Base-by-base conservation (phyloP, 2,113 vertebrate species). In the Calidris pygmaea region DNA sequence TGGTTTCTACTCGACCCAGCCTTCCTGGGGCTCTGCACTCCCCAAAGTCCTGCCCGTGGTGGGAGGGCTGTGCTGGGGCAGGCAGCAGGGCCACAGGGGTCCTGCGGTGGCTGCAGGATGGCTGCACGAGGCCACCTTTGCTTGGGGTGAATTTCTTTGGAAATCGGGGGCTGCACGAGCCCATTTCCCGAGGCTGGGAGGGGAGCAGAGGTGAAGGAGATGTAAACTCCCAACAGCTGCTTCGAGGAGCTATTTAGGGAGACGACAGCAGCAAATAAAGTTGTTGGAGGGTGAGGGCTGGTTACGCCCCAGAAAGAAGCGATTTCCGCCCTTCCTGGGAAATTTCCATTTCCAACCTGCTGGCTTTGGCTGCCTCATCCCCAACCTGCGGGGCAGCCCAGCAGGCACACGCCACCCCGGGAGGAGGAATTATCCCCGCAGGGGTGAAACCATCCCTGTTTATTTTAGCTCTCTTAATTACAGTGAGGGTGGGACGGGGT, bases 211-310 rank as follows among this genome's bases (percentile, higher is more conserved):
- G 73, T 60, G 66, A 65, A 60, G 72, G 76, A 90, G 65, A 83
- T 19, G 34, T 59, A 70, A 85, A 62, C 55, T 85, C 83, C n/a
- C 85, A 71, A 63, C 86, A 96, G 95, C 93, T 95, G 85, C 78
- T 84, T 73, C 11, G 4, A 87, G 73, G 37, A 92, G 75, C 82
- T 94, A 82, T 92, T 96, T 68, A 89, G 81, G 87, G 84, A 92
- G 32, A 32, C 0, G 0, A 21, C 50, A 83, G 81, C 6, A 0
- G 56, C 37, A 75, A 67, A 76, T 60, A 6, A 60, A 90, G 88
- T 65, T 91, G 37, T 89, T 59, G 74, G 86, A 17, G 30, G 77
- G 34, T 1, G 9, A 81, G 62, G 76, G 48, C 66, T 90, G 76
- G 24, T 93, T 85, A 85, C 6, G 7, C 55, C 87, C 70, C 83